Base-by-base conservation (phyloP, 2,888 invertebrate species). In the Anorthoa munda region DNA sequence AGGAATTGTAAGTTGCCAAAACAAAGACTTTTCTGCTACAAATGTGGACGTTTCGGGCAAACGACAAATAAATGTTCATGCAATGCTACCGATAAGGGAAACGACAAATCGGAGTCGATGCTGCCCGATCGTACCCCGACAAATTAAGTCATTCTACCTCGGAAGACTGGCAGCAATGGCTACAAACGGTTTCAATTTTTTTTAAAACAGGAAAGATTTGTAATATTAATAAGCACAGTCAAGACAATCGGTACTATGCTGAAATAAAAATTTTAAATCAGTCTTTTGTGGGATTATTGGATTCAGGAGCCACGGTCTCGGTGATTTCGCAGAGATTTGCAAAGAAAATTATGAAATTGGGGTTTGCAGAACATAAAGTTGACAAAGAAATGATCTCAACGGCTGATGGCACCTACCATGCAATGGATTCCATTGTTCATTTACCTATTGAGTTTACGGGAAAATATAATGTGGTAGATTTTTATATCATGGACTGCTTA, bases 81-180 rank as follows among this genome's bases (percentile, higher is more conserved):
- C 26, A 61, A 23, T 26, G 53, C 51, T n/a, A 18, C 23, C 2
- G 53, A 61, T 53, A 61, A 61, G 61, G 68, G 68, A 69, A 61
- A 69, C 68, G 68, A 46, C 23, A 45, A 61, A 18, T 61, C 45
- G 68, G 68, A n/a, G 61, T 69, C 68, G 67, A 68, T 68, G 45
- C 59, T n/a, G n/a, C n/a, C n/a, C n/a, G n/a, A n/a, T n/a, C n/a
- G n/a, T n/a, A n/a, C n/a, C n/a, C n/a, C n/a, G n/a, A n/a, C n/a
- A 23, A 1, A 55, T 69, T 31, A 31, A 31, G 31, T 58, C 31
- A 31, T 4, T 18, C 58, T 18, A 58, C 18, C 18, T 18, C 12
- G 31, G 58, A 58, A 18, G 58, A 58, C 31, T 58, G 31, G 31
- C 58, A 31, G 5, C 26, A 31, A 58, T 58, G 31, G 31, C 58